Base-by-base conservation (phyloP, 2,113 vertebrate genomes). In the Rhinolophus ferrumequinum region DNA sequence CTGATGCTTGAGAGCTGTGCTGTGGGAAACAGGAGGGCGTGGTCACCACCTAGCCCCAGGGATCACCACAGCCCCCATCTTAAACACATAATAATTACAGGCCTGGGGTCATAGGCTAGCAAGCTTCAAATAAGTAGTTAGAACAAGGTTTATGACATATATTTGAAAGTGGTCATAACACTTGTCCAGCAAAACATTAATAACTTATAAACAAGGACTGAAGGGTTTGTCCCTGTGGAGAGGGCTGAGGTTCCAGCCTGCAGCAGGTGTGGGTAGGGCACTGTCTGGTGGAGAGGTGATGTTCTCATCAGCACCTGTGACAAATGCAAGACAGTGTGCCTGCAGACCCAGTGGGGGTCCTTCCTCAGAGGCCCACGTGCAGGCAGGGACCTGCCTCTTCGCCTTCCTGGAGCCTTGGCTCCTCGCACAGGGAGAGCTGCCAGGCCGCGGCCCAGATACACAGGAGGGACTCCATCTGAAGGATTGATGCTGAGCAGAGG, bases 341-440 rank as follows among this genome's bases (percentile, higher is more conserved):
- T 38, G 16, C 9, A 12, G 89, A 18, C 8, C n/a, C 9, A 7
- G 10, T 0, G 9, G 8, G 44, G 26, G 52, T 35, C 35, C 33
- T 77, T 58, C 35, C 38, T n/a, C 35, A 30, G 26, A 8, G 38
- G 60, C 30, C 79, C 13, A 8, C 24, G 6, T 10, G 35, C 4
- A 38, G 64, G 8, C 6, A 54, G 70, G 5, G 5, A 10, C 26
- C 11, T 52, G 35, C 2, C 18, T 12, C n/a, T 2, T 13, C 18
- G 21, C 14, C 44, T 84, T 70, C 64, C 21, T 38, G 26, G 12
- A 24, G 19, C 5, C 15, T 22, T 33, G 62, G 35, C 66, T 35
- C 28, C 30, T n/a, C 66, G 11, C 44, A 52, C 33, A 79, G 58
- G 62, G 44, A 77, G 8, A 35, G 15, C 56, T 64, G 64, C n/a